Evolutionary conservation across 2,888 invertebrate genomes (phyloP).

Genomic region (Cantharis nigra): DNA sequence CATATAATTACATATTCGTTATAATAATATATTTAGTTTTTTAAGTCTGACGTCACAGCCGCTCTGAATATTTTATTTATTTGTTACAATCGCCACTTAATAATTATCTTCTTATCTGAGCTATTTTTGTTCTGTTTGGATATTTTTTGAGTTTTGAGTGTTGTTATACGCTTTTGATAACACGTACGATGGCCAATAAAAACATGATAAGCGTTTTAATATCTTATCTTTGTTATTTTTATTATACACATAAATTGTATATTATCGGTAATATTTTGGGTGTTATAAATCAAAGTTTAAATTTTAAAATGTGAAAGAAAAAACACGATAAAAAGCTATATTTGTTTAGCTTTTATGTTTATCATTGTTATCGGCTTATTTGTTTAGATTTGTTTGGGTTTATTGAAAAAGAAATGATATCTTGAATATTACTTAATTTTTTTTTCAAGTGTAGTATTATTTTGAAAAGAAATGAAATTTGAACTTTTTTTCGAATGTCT

Average conservation of each 20-base stretch:
- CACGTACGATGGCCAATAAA: slow-evolving; percentile 11
- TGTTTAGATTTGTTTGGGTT: slow-evolving; percentile 2
- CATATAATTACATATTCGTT: background rate
- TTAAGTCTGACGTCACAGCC: background rate
- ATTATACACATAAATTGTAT: slow-evolving; percentile 1
- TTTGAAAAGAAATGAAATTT: background rate
- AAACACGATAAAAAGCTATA: slow-evolving; percentile 7
- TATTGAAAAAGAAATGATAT: background rate
- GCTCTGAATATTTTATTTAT: background rate
- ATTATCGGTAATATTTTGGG: slow-evolving; percentile 22
- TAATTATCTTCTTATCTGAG: background rate
- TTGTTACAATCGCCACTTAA: background rate
- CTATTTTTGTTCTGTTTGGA: slow-evolving; percentile 1
- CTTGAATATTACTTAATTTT: background rate
- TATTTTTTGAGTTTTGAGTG: slow-evolving; percentile 7
- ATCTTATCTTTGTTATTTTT: slow-evolving; percentile 17
- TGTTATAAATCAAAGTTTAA: slow-evolving; percentile 10
- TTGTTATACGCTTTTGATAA: slow-evolving; percentile 5
- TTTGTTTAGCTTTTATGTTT: slow-evolving; percentile 8
- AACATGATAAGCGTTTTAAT: slow-evolving; percentile 23
- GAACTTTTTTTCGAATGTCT: background rate
- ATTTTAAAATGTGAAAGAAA: slow-evolving; percentile 13
- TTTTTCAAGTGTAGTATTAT: background rate
- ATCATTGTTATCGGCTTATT: slow-evolving; percentile 14
- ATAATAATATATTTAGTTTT: background rate